Evolutionary conservation across 2,888 invertebrate genomes (phyloP), one percentile per base, ranked within the genome.

Genomic region (Ophioninae sp.): DNA sequence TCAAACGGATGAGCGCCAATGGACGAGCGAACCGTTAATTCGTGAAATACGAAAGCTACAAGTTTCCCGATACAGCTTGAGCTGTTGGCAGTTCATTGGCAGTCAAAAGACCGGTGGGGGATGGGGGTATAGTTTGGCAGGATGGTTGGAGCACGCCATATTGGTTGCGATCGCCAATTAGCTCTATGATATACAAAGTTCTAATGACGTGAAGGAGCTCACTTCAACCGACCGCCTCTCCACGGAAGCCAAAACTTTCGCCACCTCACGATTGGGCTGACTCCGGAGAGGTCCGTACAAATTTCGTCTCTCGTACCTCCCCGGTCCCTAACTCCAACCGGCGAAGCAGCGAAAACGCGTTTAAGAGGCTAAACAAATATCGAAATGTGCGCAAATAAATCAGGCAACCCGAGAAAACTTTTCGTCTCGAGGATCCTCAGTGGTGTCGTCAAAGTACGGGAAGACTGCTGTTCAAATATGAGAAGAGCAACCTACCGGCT

Each of bases 381-480:
- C 62, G 50, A 39, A 64, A 64, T 21, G 41, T 41, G 6, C 13
- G 56, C 21, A 70, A 78, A 78, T 70, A 57, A 78, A 62, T 59
- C 39, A 78, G 64, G 6, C 44, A 59, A 30, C 10, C 41, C 23
- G 13, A 17, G 23, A 23, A 61, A 70, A 64, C 56, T 72, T 64
- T 67, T 70, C 70, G 44, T 64, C 59, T 70, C 70, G 44, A 72
- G 62, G 56, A 44, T 23, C 17, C 39, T 65, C 56, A 44, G 50
- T 39, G 30, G 39, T 39, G 20, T 72, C 20, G 20, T 37, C 59
- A 10, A 6, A 20, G 13, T 13, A 3, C 6, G 20, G 21, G 30
- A 64, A 75, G 75, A 65, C 79, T 44, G 17, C 61, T 17, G 64
- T 64, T 23, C 64, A 30, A 41, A 50, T 23, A 83, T 76, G 74